phyloP scores from a whole-genome alignment of 2,113 vertebrate species.

The Labeo catla region DNA sequence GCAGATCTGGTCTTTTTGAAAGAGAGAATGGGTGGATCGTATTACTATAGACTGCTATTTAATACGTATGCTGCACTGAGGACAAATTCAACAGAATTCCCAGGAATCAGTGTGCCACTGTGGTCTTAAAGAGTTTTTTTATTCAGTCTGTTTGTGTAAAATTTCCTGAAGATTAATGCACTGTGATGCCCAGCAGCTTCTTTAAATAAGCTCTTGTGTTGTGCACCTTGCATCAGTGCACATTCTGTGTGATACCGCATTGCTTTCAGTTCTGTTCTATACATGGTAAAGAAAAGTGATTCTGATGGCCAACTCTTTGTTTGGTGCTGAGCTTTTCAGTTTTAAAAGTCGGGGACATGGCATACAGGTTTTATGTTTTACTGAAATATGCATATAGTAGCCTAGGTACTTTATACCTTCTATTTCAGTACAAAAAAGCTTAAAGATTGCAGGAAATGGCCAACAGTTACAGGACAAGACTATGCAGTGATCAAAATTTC shows the following conservation, averaged over 20 bases:
- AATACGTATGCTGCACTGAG: background rate
- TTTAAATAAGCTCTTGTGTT: constrained; percentile 9
- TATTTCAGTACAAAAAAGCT: background rate
- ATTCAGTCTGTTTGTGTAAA: background rate
- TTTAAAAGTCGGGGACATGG: background rate
- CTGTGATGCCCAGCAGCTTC: background rate
- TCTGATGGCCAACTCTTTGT: background rate
- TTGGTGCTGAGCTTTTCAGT: constrained; percentile 2
- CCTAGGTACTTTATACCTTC: background rate
- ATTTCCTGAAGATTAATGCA: background rate
- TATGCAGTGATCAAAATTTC: background rate
- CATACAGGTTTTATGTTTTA: background rate
- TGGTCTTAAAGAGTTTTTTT: no score
- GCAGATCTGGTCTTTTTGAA: constrained; percentile 6
- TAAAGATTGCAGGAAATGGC: background rate
- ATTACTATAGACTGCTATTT: background rate
- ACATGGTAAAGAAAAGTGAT: background rate
- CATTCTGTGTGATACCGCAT: background rate
- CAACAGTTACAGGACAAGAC: background rate
- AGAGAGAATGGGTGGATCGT: constrained; percentile 14
- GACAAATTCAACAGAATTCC: background rate
- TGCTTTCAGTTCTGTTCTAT: background rate
- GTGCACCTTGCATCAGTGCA: background rate
- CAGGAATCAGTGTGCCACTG: background rate
- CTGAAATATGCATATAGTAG: background rate